Conservation (phyloP, 1,140 invertebrate genomes). For the Caerostris darwini region DNA sequence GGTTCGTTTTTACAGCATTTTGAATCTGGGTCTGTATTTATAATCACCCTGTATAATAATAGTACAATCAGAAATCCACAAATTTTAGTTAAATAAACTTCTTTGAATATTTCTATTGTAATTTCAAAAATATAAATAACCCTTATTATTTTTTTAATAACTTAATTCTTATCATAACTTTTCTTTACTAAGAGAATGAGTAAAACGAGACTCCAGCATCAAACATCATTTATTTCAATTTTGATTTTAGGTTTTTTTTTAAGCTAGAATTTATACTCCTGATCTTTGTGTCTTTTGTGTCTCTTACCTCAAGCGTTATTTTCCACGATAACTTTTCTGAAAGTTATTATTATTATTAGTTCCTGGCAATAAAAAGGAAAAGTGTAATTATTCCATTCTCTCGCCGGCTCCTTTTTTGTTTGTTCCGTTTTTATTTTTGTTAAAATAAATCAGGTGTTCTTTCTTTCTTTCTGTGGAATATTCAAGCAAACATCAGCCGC, state of each 20-base stretch:
- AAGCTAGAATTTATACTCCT: not conserved
- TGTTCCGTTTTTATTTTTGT: not conserved
- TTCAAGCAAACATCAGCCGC: not conserved
- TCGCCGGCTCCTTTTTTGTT: not conserved
- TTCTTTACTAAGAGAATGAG: not conserved
- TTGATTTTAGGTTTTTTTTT: not conserved
- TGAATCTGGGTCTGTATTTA: no score
- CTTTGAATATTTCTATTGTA: no score
- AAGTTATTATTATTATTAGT: not conserved
- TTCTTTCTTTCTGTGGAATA: not conserved
- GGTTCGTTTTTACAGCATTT: no score
- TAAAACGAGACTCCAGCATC: not conserved
- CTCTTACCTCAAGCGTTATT: not conserved
- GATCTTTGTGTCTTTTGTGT: not conserved
- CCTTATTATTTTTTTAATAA: not conserved
- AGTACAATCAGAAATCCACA: no score
- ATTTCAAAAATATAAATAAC: no score
- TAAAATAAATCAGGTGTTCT: not conserved
- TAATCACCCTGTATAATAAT: no score
- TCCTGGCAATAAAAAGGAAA: not conserved
- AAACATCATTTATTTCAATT: constrained; percentile 44
- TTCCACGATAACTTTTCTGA: not conserved
- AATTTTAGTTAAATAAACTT: no score
- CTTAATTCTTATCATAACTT: not conserved
- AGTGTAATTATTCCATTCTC: constrained; percentile 4